Evolutionary conservation across 2,797 vertebrate species (phyloP).

Genomic region (Premnoplex brunnescens): DNA sequence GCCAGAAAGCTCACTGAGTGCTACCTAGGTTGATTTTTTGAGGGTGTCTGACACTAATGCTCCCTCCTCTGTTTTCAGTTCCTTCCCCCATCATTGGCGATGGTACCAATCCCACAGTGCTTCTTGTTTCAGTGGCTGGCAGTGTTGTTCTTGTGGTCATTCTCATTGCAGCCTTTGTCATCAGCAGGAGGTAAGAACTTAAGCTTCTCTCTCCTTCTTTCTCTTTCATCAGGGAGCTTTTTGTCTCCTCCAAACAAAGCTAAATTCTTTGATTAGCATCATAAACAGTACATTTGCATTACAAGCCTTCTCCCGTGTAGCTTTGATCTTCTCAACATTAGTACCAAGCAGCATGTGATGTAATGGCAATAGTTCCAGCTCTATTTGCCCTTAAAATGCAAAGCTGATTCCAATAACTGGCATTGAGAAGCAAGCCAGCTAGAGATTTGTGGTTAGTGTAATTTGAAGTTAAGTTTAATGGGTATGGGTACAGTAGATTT

Average conservation of each 20-base stretch:
- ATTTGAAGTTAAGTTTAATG: slow-evolving; percentile 54
- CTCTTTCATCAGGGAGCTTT: slow-evolving; percentile 70
- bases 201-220: slow-evolving; percentile 36
- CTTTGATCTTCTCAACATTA: slow-evolving; percentile 76
- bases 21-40: not conserved
- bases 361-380: slow-evolving; percentile 69
- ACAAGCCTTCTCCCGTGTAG: slow-evolving; percentile 59
- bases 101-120: slow-evolving; percentile 92
- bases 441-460: slow-evolving; percentile 46
- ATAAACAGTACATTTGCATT: slow-evolving; percentile 76
- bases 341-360: slow-evolving; percentile 63
- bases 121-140: slow-evolving; percentile 93
- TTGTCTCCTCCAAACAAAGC: slow-evolving; percentile 73
- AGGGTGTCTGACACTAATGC: not conserved
- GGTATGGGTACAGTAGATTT: slow-evolving; percentile 28
- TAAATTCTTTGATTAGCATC: slow-evolving; percentile 79
- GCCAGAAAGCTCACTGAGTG: not conserved
- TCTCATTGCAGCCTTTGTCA: slow-evolving; percentile 94
- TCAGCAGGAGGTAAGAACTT: slow-evolving; percentile 92
- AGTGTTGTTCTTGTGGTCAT: slow-evolving; percentile 95
- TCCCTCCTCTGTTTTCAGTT: slow-evolving; percentile 77
- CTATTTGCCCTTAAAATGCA: slow-evolving; percentile 71
- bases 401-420: slow-evolving; percentile 64
- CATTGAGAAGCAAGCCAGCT: slow-evolving; percentile 31
- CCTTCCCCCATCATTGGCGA: slow-evolving; percentile 94